phyloP scores from a whole-genome alignment of 2,797 vertebrate genomes.

The Enteromius fasciolatus region DNA sequence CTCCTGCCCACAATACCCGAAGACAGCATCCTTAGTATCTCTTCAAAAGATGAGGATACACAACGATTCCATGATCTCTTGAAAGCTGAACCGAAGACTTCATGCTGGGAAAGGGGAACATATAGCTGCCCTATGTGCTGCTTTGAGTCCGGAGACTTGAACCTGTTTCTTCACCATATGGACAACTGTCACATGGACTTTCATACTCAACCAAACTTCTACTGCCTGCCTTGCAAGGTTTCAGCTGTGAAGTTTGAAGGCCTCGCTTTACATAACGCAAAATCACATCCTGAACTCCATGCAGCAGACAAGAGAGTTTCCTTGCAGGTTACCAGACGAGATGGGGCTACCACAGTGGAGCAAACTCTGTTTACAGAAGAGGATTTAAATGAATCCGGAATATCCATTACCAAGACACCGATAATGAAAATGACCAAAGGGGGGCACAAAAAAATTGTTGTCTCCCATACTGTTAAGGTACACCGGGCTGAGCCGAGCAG shows the following conservation, averaged over 20 bases:
- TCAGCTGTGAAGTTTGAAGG: slow-evolving; percentile 88
- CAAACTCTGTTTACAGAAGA: slow-evolving; percentile 82
- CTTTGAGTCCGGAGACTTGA: slow-evolving; percentile 88
- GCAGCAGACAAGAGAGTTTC: slow-evolving; percentile 74
- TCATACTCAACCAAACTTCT: slow-evolving; percentile 87
- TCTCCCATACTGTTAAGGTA: slow-evolving; percentile 88
- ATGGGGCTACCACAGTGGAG: slow-evolving; percentile 84
- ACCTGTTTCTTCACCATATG: slow-evolving; percentile 91
- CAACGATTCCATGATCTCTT: slow-evolving; percentile 71
- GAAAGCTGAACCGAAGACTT: slow-evolving; percentile 69
- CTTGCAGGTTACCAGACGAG: slow-evolving; percentile 85
- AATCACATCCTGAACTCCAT: slow-evolving; percentile 76
- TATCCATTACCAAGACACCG: slow-evolving; percentile 93
- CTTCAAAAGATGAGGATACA: slow-evolving; percentile 65
- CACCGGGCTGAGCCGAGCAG: slow-evolving; percentile 68
- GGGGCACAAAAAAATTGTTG: slow-evolving; percentile 90
- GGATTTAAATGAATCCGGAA: slow-evolving; percentile 82
- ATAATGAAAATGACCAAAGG: slow-evolving; percentile 95
- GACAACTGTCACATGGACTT: slow-evolving; percentile 92
- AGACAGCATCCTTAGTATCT: slow-evolving; percentile 80
- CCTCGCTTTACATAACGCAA: slow-evolving; percentile 89
- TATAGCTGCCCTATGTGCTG: slow-evolving; percentile 88
- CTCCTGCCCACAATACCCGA: slow-evolving; percentile 81
- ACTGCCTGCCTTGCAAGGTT: slow-evolving; percentile 86
- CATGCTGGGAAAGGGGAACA: slow-evolving; percentile 75